These are phyloP conservation scores for Poecile atricapillus DNA, from an alignment of 2,113 vertebrate species.

Conservation along the genomic window DNA sequence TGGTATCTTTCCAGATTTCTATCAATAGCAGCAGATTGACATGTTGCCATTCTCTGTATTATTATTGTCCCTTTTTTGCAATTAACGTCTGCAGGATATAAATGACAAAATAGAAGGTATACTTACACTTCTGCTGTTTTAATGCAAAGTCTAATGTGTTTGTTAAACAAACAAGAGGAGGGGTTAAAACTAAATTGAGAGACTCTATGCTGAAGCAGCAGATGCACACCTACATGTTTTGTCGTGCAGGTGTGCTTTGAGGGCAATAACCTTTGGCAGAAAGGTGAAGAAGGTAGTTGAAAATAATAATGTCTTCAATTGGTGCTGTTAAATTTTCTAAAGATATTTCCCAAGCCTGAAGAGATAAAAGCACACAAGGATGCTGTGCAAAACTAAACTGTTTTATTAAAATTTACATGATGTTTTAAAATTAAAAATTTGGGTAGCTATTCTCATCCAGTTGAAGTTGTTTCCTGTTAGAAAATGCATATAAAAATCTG, in stretches of 20 bases:
- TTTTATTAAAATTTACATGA: not conserved
- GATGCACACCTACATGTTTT: not conserved
- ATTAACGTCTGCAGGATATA: not conserved
- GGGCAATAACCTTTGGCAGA: not conserved
- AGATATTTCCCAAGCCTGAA: not conserved
- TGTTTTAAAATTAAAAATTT: not conserved
- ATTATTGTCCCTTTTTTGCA: not conserved
- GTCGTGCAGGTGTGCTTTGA: not conserved
- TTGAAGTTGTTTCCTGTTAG: not conserved
- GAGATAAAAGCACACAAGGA: not conserved
- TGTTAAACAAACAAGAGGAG: not conserved
- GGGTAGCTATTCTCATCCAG: not conserved
- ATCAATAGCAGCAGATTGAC: not conserved
- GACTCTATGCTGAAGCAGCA: not conserved
- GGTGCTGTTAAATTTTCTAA: not conserved
- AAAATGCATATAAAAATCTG: not conserved
- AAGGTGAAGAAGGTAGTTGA: not conserved
- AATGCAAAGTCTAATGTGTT: not conserved
- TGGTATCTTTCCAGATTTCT: not conserved
- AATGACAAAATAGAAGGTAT: not conserved
- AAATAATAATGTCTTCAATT: not conserved
- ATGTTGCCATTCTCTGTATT: not conserved
- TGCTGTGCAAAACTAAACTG: not conserved
- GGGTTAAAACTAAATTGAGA: not conserved
- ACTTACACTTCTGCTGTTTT: not conserved